phyloP scores from a whole-genome alignment of 2,113 vertebrate genomes.

The Chitala chitala region DNA sequence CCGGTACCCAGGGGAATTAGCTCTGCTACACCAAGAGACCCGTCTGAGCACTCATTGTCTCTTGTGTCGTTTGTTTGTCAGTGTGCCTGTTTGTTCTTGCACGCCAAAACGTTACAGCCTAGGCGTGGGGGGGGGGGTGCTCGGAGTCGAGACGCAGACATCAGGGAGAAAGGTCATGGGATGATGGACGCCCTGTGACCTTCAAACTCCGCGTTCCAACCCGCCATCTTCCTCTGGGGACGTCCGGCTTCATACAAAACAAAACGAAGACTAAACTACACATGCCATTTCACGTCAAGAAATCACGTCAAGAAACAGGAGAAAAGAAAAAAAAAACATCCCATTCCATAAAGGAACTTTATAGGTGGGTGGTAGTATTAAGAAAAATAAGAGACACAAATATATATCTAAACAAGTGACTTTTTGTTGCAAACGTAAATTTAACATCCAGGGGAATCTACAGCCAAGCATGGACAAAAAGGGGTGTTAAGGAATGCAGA shows the following conservation, averaged over 20 bases:
- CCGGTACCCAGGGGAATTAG: background rate
- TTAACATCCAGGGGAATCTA: background rate
- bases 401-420: constrained; percentile 3
- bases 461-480: background rate
- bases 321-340: background rate
- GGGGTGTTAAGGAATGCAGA: too few relatives aligned
- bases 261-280: background rate
- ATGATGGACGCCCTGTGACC: background rate
- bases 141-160: background rate
- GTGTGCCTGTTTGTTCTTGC: background rate
- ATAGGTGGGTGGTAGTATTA: constrained; percentile 12
- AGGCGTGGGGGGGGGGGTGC: background rate
- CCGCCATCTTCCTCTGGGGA: background rate
- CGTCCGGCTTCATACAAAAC: constrained; percentile 2
- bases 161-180: background rate
- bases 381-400: background rate
- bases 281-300: too few relatives aligned
- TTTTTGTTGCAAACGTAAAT: background rate
- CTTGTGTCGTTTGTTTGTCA: background rate
- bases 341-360: background rate
- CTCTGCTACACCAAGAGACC: background rate
- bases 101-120: background rate
- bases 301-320: background rate
- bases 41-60: background rate
- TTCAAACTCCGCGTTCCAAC: background rate